phyloP scores from a whole-genome alignment of 2,888 invertebrate genomes.

The Spisula solida region DNA sequence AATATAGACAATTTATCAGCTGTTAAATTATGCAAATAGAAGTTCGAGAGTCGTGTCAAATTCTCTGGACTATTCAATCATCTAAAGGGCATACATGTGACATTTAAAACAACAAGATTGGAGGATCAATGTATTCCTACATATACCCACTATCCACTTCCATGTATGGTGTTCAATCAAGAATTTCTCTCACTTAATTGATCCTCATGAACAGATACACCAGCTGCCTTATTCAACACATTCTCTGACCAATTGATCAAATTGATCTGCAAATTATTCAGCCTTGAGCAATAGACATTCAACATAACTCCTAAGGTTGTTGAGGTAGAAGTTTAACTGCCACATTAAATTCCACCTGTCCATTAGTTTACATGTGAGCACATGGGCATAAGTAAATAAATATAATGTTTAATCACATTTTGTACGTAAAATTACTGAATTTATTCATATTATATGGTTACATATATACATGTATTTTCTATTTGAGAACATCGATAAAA shows the following conservation, averaged over 20 bases:
- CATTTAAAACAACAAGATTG: too few species aligned
- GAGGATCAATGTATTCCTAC: too few species aligned
- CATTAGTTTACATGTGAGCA: not conserved
- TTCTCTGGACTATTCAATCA: too few species aligned
- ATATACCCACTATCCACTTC: too few species aligned
- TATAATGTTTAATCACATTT: not conserved
- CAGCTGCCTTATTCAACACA: not conserved
- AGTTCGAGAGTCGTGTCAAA: too few species aligned
- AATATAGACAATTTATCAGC: too few species aligned
- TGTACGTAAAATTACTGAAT: not conserved
- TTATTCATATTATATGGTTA: too few species aligned
- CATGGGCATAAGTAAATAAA: not conserved
- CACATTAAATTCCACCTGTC: not conserved
- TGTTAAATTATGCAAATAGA: too few species aligned
- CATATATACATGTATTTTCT: not conserved
- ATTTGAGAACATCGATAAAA: not conserved
- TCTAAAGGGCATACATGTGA: too few species aligned
- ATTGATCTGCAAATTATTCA: constrained; percentile 13
- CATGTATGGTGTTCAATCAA: not conserved
- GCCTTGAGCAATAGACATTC: constrained; percentile 2
- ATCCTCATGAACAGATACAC: not conserved
- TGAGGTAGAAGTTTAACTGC: not conserved
- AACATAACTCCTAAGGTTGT: not conserved
- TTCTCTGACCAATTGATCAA: constrained; percentile 22
- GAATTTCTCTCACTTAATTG: constrained; percentile 4